These are phyloP conservation scores for Trilocha varians DNA, from an alignment of 2,888 invertebrate genomes.

Conservation along the genomic window DNA sequence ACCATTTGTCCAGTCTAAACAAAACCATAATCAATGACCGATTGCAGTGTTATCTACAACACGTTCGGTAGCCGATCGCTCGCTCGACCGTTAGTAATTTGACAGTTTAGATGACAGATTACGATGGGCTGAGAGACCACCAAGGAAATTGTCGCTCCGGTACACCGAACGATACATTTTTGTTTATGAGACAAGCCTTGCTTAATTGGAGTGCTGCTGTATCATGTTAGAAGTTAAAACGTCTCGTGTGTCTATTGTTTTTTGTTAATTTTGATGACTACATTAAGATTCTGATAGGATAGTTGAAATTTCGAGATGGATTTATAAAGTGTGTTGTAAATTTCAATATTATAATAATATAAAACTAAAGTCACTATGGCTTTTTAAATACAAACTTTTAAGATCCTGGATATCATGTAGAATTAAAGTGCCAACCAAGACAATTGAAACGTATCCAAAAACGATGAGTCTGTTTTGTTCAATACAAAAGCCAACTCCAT, in stretches of 20 bases:
- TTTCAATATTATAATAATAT: no score
- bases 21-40: slow-evolving; percentile 32
- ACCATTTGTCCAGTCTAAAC: slow-evolving; percentile 12
- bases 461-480: no score
- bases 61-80: slow-evolving; percentile 71
- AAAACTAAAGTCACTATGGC: no score
- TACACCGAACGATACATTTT: slow-evolving; percentile 49
- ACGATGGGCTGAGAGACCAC: slow-evolving; percentile 59
- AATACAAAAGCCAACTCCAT: no score
- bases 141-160: slow-evolving; percentile 57
- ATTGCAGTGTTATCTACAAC: slow-evolving; percentile 63
- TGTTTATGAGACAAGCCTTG: slow-evolving; percentile 48
- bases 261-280: no score
- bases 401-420: no score
- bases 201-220: slow-evolving; percentile 50
- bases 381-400: no score
- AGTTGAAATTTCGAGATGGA: no score
- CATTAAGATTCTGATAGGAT: no score
- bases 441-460: no score
- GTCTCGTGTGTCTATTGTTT: not conserved
- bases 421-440: no score
- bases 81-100: slow-evolving; percentile 72
- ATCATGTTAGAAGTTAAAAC: not conserved
- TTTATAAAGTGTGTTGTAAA: no score
- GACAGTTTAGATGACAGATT: slow-evolving; percentile 73